Evolutionary conservation across 1,140 invertebrate species (phyloP), one percentile per base, ranked within the genome.

Genomic region (Tenebrio molitor): DNA sequence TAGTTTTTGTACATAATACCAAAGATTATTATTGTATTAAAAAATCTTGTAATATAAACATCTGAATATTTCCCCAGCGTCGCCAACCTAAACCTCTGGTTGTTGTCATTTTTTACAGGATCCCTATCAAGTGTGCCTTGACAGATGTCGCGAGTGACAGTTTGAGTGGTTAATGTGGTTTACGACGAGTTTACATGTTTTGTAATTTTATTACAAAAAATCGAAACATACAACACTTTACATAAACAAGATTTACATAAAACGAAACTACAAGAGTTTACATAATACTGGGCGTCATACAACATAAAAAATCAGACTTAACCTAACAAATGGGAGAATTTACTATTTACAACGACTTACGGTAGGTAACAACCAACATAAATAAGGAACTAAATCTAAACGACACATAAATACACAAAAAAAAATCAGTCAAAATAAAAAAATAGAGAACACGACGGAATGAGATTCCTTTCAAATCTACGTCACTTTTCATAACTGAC

Each of bases 1-100:
- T 66, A 44, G 21, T 21, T 66, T 64, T 66, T 66, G 64, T 66
- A 66, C 39, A 66, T 66, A 66, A 66, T 58, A 66, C 64, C 64
- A 66, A 66, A 66, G 64, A 66, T 66, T 66, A 66, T 66, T 41
- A 66, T 58, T 58, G 50, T 65, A 66, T 21, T 44, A 10, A 36
- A 65, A 29, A 66, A 36, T 42, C 36, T 66, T 66, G 64, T 66
- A 66, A 66, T 36, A 66, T 66, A 66, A 66, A 66, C 39, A 7
- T n/a, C 12, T 3, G 19, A 53, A 8, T 58, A 58, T 58, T 58
- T 58, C 50, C 29, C 14, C 50, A 58, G 17, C 3, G 2, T 46
- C 10, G 16, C 5, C 4, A 58, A n/a, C n/a, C n/a, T n/a, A n/a
- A n/a, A n/a, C n/a, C n/a, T n/a, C n/a, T n/a, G n/a, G n/a, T n/a